Base-by-base conservation (phyloP, 2,113 vertebrate genomes). In the Mirounga angustirostris region DNA sequence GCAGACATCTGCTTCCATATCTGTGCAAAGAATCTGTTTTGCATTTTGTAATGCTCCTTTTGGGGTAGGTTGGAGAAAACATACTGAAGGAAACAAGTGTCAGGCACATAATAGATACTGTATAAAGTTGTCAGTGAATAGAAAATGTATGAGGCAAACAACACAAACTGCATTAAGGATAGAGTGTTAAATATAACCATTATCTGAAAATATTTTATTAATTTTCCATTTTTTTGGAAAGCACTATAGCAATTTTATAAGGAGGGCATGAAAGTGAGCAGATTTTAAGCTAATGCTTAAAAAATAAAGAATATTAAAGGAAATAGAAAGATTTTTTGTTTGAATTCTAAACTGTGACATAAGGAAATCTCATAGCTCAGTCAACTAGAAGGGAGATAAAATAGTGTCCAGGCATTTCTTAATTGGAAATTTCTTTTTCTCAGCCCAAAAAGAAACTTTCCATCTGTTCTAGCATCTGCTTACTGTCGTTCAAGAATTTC, bases 391-490 rank as follows among this genome's bases (percentile, higher is more conserved):
- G 97, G 95, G 87, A 89, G 85, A 96, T 81, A 94, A 98, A 98
- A 98, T 90, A 98, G 97, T 98, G 98, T 92, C 94, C 97, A 95
- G 96, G 97, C 96, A 98, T 98, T 98, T 98, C 97, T 98, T 98
- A 98, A 98, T 97, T 98, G 96, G 97, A 98, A 98, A 95, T 98
- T 97, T 98, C 98, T 80, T 93, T 95, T 94, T 97, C 94, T 98
- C 56, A 97, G 95, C 95, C 97, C 89, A 71, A 86, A 96, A 98
- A 98, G 98, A 98, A 98, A 98, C 92, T 98, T 96, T 98, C 98
- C 98, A 98, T 99, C 98, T 98, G 98, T 98, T 98, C 96, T 76
- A 98, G 98, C 98, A 98, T 98, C 98, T 98, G 98, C 89, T 99
- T 97, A 95, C 7, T 96, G 98, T 97, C 97, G 95, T 98, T 98